phyloP scores from a whole-genome alignment of 1,140 invertebrate genomes.

The Ephestia elutella region DNA sequence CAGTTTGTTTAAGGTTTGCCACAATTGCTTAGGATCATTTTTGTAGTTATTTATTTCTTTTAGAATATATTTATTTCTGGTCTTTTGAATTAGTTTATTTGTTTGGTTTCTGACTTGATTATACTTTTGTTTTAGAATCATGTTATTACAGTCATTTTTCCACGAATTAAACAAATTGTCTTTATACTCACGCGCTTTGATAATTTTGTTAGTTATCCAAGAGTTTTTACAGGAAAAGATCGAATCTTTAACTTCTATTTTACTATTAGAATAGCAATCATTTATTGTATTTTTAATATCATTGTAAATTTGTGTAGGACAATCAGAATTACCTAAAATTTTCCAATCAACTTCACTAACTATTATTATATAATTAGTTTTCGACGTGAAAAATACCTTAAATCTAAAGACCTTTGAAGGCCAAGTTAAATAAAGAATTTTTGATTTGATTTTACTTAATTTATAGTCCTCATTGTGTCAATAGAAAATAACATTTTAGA shows the following conservation, averaged over 20 bases:
- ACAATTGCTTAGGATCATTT: slow-evolving; percentile 13
- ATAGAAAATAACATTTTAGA: too few relatives aligned
- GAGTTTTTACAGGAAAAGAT: background rate
- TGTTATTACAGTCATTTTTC: slow-evolving; percentile 8
- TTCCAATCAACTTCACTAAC: slow-evolving; percentile 9
- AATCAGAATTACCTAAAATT: slow-evolving; percentile 9
- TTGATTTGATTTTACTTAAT: too few relatives aligned
- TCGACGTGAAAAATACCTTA: too few relatives aligned
- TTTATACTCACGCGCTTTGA: slow-evolving; percentile 10
- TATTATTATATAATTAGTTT: too few relatives aligned
- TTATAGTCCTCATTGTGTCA: too few relatives aligned
- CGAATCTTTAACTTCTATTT: slow-evolving; percentile 12
- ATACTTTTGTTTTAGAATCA: slow-evolving; percentile 16
- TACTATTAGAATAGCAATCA: background rate
- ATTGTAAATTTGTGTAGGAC: too few relatives aligned
- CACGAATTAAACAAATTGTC: slow-evolving; percentile 14
- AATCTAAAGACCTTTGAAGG: too few relatives aligned
- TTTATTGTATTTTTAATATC: slow-evolving; percentile 10
- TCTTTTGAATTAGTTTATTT: slow-evolving; percentile 18
- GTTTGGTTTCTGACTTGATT: slow-evolving; percentile 15
- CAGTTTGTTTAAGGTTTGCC: slow-evolving; percentile 14
- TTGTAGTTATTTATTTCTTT: slow-evolving; percentile 11
- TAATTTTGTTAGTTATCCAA: slow-evolving; percentile 14
- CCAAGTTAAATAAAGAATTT: too few relatives aligned
- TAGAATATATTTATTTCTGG: slow-evolving; percentile 12